Evolutionary conservation across 1,140 invertebrate genomes (phyloP), one percentile per base, ranked within the genome.

Genomic region (Drosophila elegans): DNA sequence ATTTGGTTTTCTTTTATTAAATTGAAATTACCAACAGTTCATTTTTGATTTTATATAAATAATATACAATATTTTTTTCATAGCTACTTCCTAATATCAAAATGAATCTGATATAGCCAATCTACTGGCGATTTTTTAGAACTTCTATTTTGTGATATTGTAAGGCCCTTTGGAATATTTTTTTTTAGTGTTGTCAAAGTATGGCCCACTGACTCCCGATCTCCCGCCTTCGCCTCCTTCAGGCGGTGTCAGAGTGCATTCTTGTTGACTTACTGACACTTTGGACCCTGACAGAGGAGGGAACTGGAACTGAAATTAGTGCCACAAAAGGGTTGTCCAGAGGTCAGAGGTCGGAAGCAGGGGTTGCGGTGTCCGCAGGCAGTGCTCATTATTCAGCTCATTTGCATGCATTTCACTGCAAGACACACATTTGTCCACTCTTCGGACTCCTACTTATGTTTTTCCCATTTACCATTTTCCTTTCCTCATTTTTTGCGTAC

Each of bases 201-300:
- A 57, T 25, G 13, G 12, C 38, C 52, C 42, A 59, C 49, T 62
- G 39, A 46, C 49, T 71, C 39, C 41, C 29, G 25, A 53, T 38
- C 25, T 32, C 46, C 48, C 34, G 39, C 29, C 39, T 51, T 41
- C 27, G 12, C 27, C 49, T 54, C 41, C 61, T 71, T 74, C 48
- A 57, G 72, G 63, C 80, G 54, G 59, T 84, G 76, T 76, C 81
- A 69, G 67, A 84, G 81, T 85, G 83, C 82, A 86, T 86, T 86
- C 83, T 82, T 86, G 83, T 86, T 86, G 83, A 86, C 83, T 86
- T 86, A 86, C 83, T 86, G 83, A 88, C 83, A 86, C 83, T 83
- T 89, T 88, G 79, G 64, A 83, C 83, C 76, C 63, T 80, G 69
- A 9, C 52, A 68, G 64, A n/a, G 38, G 62, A 61, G 34, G 55